These are phyloP conservation scores for Xanthostigma xanthostigma DNA, from an alignment of 2,888 invertebrate genomes.

Conservation along the genomic window DNA sequence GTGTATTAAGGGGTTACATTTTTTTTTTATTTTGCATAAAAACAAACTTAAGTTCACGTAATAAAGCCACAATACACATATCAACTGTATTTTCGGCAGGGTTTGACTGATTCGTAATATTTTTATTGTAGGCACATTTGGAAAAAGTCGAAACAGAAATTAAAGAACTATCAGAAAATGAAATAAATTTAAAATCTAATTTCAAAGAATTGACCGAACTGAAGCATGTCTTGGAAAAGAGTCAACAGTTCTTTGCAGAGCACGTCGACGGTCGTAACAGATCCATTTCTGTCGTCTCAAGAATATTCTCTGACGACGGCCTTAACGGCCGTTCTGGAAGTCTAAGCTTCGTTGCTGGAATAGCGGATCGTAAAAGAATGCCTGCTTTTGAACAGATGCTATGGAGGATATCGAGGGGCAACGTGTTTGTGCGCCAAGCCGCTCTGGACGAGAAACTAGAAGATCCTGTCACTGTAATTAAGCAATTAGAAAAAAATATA, in stretches of 20 bases:
- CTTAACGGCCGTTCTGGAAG: conserved; percentile 33
- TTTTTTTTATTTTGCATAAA: too few relatives aligned
- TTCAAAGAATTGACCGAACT: conserved; percentile 83
- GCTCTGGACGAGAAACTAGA: conserved; percentile 72
- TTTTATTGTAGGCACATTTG: conserved; percentile 52
- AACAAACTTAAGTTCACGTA: too few relatives aligned
- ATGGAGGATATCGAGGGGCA: conserved; percentile 86
- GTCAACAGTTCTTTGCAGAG: conserved; percentile 78
- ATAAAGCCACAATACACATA: too few relatives aligned
- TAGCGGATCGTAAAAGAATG: conserved; percentile 73
- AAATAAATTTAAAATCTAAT: conserved; percentile 81
- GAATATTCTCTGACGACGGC: conserved; percentile 26
- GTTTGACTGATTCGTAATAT: too few relatives aligned
- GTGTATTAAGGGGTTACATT: too few relatives aligned
- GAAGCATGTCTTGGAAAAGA: conserved; percentile 80
- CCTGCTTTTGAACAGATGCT: conserved; percentile 85
- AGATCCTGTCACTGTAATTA: conserved; percentile 66
- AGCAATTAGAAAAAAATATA: background rate
- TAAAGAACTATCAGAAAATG: conserved; percentile 82
- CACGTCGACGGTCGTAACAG: conserved; percentile 54
- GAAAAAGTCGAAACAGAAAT: conserved; percentile 95
- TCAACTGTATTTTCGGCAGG: too few relatives aligned
- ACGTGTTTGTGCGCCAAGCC: conserved; percentile 78
- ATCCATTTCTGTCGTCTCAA: conserved; percentile 39
- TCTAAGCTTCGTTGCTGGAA: conserved; percentile 75